Evolutionary conservation across 2,888 invertebrate genomes (phyloP), one percentile per base, ranked within the genome.

Genomic region (Papilio protenor): DNA sequence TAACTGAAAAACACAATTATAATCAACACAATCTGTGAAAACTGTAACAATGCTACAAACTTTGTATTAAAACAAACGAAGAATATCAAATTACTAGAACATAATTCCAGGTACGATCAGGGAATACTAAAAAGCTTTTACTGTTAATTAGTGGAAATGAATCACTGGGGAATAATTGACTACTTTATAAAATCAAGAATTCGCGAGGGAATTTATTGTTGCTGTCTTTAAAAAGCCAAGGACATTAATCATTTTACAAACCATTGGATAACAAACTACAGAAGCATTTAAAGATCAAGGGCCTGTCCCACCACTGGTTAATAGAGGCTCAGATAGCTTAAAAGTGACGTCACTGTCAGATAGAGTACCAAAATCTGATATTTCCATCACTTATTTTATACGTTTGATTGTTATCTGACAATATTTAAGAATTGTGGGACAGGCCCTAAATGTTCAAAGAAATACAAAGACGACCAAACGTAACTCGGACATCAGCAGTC

Each of bases 111-210:
- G 18, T 64, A 18, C 33, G 40, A 64, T 33, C 40, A 6, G 12
- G 18, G 18, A 33, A 64, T 18, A 64, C 70, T 70, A 49, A 71
- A 71, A 71, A 52, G 52, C 71, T 71, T 71, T 71, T 27, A 71
- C 52, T 49, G 71, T 23, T 71, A 71, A 71, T 71, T 52, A 71
- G 23, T 52, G 49, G 52, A 71, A 71, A 52, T 52, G 71, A 52
- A 47, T 49, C 49, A 18, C 52, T 71, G 5, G 71, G 27, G 27
- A 52, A 2, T 49, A 49, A 71, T 71, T 52, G 16, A 2, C 21
- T 49, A 71, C 71, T 71, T 71, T 52, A 71, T 71, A 52, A 27
- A 52, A 49, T 71, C 71, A 71, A 52, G 49, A 71, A 49, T 16
- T 64, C 64, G 10, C 40, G 33, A 40, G 3, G 33, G n/a, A n/a